Evolutionary conservation across 2,888 invertebrate genomes (phyloP).

Genomic region (Drosophila subsilvestris): DNA sequence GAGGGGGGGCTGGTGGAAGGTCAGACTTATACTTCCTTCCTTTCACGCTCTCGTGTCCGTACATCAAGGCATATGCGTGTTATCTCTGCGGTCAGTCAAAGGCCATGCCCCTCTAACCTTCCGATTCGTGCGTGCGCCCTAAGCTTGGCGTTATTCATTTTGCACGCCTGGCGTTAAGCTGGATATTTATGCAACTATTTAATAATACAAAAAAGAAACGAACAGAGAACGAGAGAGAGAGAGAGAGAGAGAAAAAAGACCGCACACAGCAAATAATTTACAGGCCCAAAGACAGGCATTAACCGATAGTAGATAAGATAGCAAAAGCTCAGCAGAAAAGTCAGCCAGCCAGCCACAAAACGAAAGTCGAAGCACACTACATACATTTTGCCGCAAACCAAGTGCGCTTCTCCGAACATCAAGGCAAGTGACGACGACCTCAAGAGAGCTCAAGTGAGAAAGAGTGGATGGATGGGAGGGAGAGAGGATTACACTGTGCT

Average conservation of each 20-base stretch:
- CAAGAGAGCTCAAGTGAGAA: slow-evolving; percentile 39
- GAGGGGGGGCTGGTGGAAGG: too few relatives aligned
- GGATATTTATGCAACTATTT: slow-evolving; percentile 67
- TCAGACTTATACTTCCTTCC: not conserved
- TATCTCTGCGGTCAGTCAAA: slow-evolving; percentile 48
- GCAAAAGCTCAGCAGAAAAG: slow-evolving; percentile 4
- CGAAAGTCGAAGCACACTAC: slow-evolving; percentile 63
- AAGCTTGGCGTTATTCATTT: slow-evolving; percentile 47
- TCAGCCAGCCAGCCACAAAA: slow-evolving; percentile 27
- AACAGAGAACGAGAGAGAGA: not conserved
- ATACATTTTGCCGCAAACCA: slow-evolving; percentile 26
- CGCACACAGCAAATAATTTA: not conserved
- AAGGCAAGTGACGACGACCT: slow-evolving; percentile 75
- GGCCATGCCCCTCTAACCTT: slow-evolving; percentile 5
- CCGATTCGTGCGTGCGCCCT: slow-evolving; percentile 33
- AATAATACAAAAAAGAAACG: slow-evolving; percentile 22
- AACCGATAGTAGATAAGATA: slow-evolving; percentile 19
- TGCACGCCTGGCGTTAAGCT: slow-evolving; percentile 49
- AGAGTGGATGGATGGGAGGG: not conserved
- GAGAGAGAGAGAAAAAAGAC: not conserved
- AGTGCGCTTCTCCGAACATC: slow-evolving; percentile 60
- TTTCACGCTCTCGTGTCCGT: slow-evolving; percentile 8
- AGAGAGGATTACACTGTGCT: not conserved
- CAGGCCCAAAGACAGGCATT: slow-evolving; percentile 10
- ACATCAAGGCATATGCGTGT: slow-evolving; percentile 65